Base-by-base conservation (phyloP, 2,888 invertebrate genomes). In the Stenoptilia bipunctidactyla region DNA sequence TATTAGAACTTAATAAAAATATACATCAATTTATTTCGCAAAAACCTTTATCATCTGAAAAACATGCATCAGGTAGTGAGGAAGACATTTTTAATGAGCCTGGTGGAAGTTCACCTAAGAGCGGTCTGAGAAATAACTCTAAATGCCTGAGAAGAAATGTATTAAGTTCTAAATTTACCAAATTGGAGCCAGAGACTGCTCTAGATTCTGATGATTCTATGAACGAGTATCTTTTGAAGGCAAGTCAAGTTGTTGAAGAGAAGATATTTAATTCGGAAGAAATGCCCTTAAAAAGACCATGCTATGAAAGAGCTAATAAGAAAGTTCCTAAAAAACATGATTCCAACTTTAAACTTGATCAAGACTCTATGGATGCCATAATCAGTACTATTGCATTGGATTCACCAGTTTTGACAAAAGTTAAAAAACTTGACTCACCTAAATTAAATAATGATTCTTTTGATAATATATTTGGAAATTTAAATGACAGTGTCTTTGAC, bases 181-280 rank as follows among this genome's bases (percentile, higher is more conserved):
- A 73, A 50, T 56, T 67, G 3, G 83, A 83, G 15, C 45, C 56
- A 0, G 83, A 83, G 36, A 56, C 63, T 36, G 77, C 72, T 6
- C 51, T 83, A 36, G 84, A 84, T 53, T 84, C 82, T 6, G 85
- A 85, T 48, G 84, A 85, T 53, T 85, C 84, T 15, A 77, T 84
- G 67, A 84, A 85, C 61, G 85, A 85, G 51, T 80, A 71, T 50
- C 58, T 85, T 27, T 53, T 84, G 14, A 75, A 73, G 59, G 83
- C 79, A 8, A 84, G 80, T 53, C 85, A 85, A 55, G 63, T 75
- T 33, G 73, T 79, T 3, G 85, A 85, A 58, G 82, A 84, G 15
- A 70, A 72, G 37, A 57, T 79, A 27, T 46, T 66, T 9, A 62
- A 59, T 38, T 43, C 42, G 47, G 58, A 61, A 40, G 20, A 20